These are phyloP conservation scores for Anastrepha ludens DNA, from an alignment of 1,140 invertebrate genomes.

Conservation along the genomic window DNA sequence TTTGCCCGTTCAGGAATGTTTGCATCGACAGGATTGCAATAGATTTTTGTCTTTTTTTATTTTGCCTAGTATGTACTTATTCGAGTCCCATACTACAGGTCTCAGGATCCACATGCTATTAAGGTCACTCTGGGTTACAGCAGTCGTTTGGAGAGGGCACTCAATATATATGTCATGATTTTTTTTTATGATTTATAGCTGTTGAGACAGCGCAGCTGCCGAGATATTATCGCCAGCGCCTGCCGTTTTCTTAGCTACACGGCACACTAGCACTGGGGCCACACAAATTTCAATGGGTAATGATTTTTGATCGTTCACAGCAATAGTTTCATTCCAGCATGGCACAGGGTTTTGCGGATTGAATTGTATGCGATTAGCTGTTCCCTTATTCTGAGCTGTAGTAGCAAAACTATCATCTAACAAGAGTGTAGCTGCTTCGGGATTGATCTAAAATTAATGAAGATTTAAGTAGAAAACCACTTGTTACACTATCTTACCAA, in stretches of 20 bases:
- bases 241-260: conserved; percentile 86
- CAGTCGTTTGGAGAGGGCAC: conserved; percentile 38
- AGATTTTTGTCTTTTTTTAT: too few species aligned
- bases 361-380: conserved; percentile 77
- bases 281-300: conserved; percentile 84
- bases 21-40: background rate
- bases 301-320: conserved; percentile 65
- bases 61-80: background rate
- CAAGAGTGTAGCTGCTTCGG: conserved; percentile 82
- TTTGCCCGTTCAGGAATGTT: conserved; percentile 21
- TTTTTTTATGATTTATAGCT: conserved; percentile 75
- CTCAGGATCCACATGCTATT: conserved; percentile 28
- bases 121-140: conserved; percentile 47
- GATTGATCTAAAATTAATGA: conserved; percentile 77
- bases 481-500: background rate
- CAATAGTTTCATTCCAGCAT: conserved; percentile 85
- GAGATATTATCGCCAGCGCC: conserved; percentile 94
- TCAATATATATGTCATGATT: background rate
- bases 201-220: conserved; percentile 86
- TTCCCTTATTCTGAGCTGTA: conserved; percentile 76
- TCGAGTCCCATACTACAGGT: conserved; percentile 7
- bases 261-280: conserved; percentile 90
- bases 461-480: background rate
- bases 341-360: conserved; percentile 85
- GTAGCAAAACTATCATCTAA: conserved; percentile 91